These are phyloP conservation scores for Elysia chlorotica DNA, from an alignment of 1,140 invertebrate species.

Conservation along the genomic window DNA sequence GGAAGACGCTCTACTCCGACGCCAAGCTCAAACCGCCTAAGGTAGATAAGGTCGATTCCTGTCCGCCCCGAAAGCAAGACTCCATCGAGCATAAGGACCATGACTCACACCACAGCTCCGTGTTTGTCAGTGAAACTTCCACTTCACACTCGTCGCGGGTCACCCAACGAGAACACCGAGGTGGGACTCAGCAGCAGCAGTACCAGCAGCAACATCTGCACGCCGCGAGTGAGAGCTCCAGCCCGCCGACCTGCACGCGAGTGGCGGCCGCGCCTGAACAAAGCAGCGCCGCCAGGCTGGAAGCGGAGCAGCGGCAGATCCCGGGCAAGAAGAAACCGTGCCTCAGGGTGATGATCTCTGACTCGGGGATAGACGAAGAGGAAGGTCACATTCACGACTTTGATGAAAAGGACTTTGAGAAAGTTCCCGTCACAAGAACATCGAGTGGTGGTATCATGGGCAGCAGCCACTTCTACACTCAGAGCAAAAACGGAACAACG, in stretches of 20 bases:
- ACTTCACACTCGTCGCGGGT: background rate
- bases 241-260: too few species aligned
- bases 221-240: too few species aligned
- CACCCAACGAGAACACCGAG: background rate
- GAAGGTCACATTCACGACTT: slow-evolving; percentile 10
- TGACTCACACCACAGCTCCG: too few species aligned
- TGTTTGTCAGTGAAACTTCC: too few species aligned
- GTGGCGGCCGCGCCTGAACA: too few species aligned
- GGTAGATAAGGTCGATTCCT: slow-evolving; percentile 41
- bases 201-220: background rate
- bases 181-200: background rate
- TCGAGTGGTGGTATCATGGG: background rate
- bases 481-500: slow-evolving; percentile 45
- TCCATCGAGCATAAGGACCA: too few species aligned
- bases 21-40: slow-evolving; percentile 52
- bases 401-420: slow-evolving; percentile 13
- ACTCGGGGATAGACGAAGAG: slow-evolving; percentile 18
- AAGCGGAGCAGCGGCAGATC: background rate
- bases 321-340: background rate
- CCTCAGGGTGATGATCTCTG: slow-evolving; percentile 11
- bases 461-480: slow-evolving; percentile 27
- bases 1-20: slow-evolving; percentile 45
- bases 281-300: too few species aligned
- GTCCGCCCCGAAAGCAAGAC: slow-evolving; percentile 40
- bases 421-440: background rate